Evolutionary conservation across 35 echinoderm and acorn worm genomes (phyloP), one percentile per base, ranked within the genome.

Genomic region (Heliocidaris erythrogramma): DNA sequence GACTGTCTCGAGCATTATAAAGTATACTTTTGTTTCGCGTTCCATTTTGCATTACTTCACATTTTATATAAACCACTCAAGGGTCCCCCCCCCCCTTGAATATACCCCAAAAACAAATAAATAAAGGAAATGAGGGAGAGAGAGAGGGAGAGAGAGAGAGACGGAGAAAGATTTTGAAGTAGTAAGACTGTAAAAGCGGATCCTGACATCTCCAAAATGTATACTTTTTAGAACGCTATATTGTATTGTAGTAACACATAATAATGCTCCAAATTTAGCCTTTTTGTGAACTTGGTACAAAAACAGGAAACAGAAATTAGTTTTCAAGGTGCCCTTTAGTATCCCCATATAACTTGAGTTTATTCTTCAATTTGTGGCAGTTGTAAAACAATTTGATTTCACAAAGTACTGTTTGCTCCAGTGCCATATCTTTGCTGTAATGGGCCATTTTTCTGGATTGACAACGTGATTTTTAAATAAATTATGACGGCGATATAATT

Each of bases 291-390:
- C 35, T 1, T 42, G 35, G 35, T 42, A 3, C 21, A 5, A n/a
- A 78, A 78, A 18, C 65, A 27, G 65, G 21, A 78, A 78, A 18
- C 65, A 78, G 8, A 78, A 78, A 78, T 5, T 0, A 7, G 0
- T 78, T 78, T 78, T 78, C 24, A 27, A 27, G 65, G 14, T 78
- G 65, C 65, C 65, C 21, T 27, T 12, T 9, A 17, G 8, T 78
- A 78, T 7, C 27, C 21, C 21, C 17, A 7, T 7, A 21, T n/a
- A 78, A 89, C 18, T 32, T 13, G 87, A 89, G 87, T 89, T 89
- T 89, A 89, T 89, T 47, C 87, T 89, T 89, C 87, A 89, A 89
- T 89, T 89, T 48, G 29, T 8, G 87, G 30, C 29, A 89, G 87
- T 48, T 47, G 47, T 89, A 89, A 89, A 89, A 89, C 87, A 32